Conservation (phyloP, 2,888 invertebrate species). For the Zaprionus bogoriensis region DNA sequence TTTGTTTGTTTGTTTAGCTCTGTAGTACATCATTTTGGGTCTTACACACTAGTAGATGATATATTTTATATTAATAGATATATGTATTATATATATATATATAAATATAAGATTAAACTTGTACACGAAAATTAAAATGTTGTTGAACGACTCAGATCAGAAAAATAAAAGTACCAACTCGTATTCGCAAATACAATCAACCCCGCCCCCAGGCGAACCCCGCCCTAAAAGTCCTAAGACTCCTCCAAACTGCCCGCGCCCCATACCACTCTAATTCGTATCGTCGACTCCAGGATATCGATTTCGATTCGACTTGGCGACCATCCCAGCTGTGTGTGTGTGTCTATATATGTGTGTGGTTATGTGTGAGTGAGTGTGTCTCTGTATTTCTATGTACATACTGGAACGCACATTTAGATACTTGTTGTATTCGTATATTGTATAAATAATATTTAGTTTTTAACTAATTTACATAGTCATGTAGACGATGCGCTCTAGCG, state of each 20-base stretch:
- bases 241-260: neutral
- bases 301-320: neutral
- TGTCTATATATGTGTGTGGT: constrained; percentile 10
- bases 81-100: constrained; percentile 56
- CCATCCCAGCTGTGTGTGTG: constrained; percentile 17
- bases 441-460: constrained; percentile 70
- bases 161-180: constrained; percentile 18
- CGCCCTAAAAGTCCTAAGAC: too few species aligned
- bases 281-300: too few species aligned
- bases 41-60: constrained; percentile 68
- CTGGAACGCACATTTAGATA: constrained; percentile 70
- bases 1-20: constrained; percentile 46
- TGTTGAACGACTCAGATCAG: constrained; percentile 58
- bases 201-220: neutral
- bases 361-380: constrained; percentile 14
- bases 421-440: constrained; percentile 61
- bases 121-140: constrained; percentile 68
- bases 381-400: constrained; percentile 49
- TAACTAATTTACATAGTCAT: constrained; percentile 80
- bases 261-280: neutral
- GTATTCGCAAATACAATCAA: neutral
- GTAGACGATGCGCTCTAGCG: constrained; percentile 73
- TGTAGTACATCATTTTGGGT: constrained; percentile 59
- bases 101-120: constrained; percentile 73
- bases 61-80: constrained; percentile 70